Conservation (phyloP, 2,797 vertebrate genomes). For the Micrastur ruficollis region DNA sequence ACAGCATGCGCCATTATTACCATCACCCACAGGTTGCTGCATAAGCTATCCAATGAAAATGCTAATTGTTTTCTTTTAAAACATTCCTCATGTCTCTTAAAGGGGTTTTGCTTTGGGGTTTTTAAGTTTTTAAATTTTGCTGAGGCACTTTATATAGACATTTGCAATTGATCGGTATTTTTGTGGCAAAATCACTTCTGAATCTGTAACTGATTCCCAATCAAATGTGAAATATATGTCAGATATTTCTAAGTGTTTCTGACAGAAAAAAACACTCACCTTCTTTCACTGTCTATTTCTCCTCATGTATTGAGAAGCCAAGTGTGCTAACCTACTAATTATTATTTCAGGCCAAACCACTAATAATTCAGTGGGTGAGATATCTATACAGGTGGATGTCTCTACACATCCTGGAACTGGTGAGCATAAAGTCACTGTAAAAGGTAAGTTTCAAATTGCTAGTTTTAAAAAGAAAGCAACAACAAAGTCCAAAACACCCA, state of each 20-base stretch:
- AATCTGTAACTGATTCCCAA: background rate
- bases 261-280: background rate
- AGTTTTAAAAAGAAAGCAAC: background rate
- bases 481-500: background rate
- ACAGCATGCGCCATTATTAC: background rate
- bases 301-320: background rate
- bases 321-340: background rate
- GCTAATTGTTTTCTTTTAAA: background rate
- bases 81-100: background rate
- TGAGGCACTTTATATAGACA: background rate
- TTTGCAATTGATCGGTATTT: background rate
- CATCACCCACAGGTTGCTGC: background rate
- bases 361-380: conserved; percentile 89
- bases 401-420: conserved; percentile 91
- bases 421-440: conserved; percentile 96
- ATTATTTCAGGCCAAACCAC: conserved; percentile 82
- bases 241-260: background rate
- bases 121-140: background rate
- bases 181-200: background rate
- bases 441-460: conserved; percentile 70
- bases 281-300: background rate
- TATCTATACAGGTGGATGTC: conserved; percentile 92
- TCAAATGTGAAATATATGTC: background rate
- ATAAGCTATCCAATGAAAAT: background rate
- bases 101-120: background rate